Base-by-base conservation (phyloP, 2,113 vertebrate genomes). In the Erinaceus europaeus region DNA sequence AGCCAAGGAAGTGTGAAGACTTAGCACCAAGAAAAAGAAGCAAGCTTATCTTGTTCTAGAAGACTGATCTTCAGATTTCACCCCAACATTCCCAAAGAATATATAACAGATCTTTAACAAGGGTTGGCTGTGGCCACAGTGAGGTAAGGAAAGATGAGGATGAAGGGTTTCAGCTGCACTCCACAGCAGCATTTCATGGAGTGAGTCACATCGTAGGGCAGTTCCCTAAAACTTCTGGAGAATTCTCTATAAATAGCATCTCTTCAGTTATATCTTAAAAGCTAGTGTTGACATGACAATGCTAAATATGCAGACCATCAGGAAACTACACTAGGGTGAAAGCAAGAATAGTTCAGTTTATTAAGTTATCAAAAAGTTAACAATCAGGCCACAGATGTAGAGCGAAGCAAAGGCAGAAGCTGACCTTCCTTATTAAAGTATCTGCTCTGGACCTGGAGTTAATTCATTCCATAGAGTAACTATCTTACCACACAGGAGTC, bases 271-370 rank as follows among this genome's bases (percentile, higher is more conserved):
- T 61, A 59, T 79, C 83, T 82, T 64, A 27, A 69, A 65, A 77
- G 53, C 34, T 44, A 55, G 27, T 17, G 38, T 15, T 38, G 27
- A 62, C 52, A 46, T 12, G 36, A 72, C 76, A 29, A 67, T 61
- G 48, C 67, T 52, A 79, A 82, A 12, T 23, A n/a, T n/a, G n/a
- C n/a, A n/a, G n/a, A n/a, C 77, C 20, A 44, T 29, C 21, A 68
- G 55, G 80, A 77, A 86, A 88, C 64, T 23, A 55, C n/a, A 55
- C 25, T 8, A 79, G 50, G 75, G n/a, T 36, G n/a, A 88, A 90
- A 76, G 46, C 53, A 83, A 67, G 11, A 90, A 55, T n/a, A n/a
- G n/a, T n/a, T 76, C 34, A 40, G 18, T 59, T 23, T 57, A 48
- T 57, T 27, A 38, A 6, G 13, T 52, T 55, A 75, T 64, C 10